Evolutionary conservation across 2,113 vertebrate genomes (phyloP).

Genomic region (Girardinichthys multiradiatus): DNA sequence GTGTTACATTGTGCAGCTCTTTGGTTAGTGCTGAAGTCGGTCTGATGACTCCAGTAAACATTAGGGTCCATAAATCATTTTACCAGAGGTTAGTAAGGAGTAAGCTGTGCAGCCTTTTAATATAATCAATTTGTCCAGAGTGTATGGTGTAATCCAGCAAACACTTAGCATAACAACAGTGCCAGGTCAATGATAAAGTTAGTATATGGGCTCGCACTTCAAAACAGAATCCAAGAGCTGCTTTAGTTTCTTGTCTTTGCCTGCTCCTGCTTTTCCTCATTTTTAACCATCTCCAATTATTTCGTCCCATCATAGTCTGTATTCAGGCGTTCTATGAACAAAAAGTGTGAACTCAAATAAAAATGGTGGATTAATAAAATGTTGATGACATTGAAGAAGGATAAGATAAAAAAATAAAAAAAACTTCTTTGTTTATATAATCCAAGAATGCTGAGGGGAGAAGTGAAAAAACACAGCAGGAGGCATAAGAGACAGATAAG

Average conservation of each 20-base stretch:
- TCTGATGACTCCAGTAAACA: constrained; percentile 30
- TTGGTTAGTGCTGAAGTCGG: constrained; percentile 36
- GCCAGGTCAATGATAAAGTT: constrained; percentile 37
- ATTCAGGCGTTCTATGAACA: constrained; percentile 5
- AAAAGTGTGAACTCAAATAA: constrained; percentile 27
- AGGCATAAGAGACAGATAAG: too few species aligned
- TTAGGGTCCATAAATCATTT: constrained; percentile 61
- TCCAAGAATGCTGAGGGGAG: not conserved
- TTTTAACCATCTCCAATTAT: constrained; percentile 27
- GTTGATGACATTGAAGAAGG: not conserved
- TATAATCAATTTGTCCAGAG: constrained; percentile 53
- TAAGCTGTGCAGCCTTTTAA: constrained; percentile 34
- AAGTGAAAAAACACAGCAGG: not conserved
- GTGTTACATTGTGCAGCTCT: not conserved
- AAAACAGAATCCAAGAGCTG: constrained; percentile 43
- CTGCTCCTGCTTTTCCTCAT: constrained; percentile 24
- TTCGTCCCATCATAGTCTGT: constrained; percentile 18
- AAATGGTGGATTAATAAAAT: constrained; percentile 17
- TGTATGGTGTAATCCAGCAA: constrained; percentile 37
- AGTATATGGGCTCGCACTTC: constrained; percentile 31
- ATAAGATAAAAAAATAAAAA: not conserved
- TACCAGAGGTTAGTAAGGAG: constrained; percentile 34
- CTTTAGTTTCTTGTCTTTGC: constrained; percentile 27
- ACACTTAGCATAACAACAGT: constrained; percentile 52
- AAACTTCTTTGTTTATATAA: not conserved